Base-by-base conservation (phyloP, 2,888 invertebrate species). In the Drosophila lacicola region DNA sequence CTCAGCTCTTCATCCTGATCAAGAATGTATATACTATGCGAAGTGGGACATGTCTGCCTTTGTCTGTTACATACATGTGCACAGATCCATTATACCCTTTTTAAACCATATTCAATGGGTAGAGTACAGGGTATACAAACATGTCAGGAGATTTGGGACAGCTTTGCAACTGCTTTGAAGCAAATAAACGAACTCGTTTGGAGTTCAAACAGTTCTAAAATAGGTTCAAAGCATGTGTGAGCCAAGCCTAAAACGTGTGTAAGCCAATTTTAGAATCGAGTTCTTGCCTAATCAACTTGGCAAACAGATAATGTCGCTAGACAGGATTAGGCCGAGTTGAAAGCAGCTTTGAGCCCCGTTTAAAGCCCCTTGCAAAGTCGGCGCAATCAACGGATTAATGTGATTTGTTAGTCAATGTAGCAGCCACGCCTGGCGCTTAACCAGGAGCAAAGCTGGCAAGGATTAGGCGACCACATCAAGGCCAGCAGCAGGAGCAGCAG, bases 381-480 rank as follows among this genome's bases (percentile, higher is more conserved):
- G 56, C 29, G 63, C 71, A 79, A 74, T 80, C 80, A 70, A 50
- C 51, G 76, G 75, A 56, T 75, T 75, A 75, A 70, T 75, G 70
- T 80, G 76, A 75, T 80, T 75, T 80, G 80, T 80, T 69, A 63
- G 70, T 69, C 58, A 53, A 58, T 47, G 42, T 49, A 63, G 47
- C 54, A 45, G 50, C 42, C 46, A 53, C 46, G 46, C 49, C 47
- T 57, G 54, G 36, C 29, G n/a, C 41, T 49, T 53, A 70, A 25
- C 44, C 17, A 42, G 33, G 42, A 17, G 41, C 17, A 57, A 67
- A 62, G 44, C 68, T 64, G 54, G 36, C 53, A 13, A 29, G 69
- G 65, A 65, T 68, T 71, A 77, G 61, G 63, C 66, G 54, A 49
- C 66, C 73, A 50, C 74, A 80, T 63, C 55, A 64, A 49, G 50